Evolutionary conservation across 2,113 vertebrate species (phyloP), one percentile per base, ranked within the genome.

Genomic region (Amia ocellicauda): DNA sequence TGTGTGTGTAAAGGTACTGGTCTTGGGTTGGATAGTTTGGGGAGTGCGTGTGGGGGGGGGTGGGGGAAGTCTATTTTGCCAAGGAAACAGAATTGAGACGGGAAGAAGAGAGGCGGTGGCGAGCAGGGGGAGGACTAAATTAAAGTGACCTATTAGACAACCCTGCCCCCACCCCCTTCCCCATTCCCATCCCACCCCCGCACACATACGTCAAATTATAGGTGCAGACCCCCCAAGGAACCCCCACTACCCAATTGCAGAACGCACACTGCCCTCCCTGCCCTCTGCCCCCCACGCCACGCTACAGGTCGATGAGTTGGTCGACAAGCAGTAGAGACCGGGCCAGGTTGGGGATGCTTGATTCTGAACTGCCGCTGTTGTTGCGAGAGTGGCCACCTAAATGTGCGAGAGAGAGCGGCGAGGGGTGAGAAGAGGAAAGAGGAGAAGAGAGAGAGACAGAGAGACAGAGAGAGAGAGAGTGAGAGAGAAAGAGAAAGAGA

Each of bases 261-360:
- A n/a, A n/a, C n/a, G n/a, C n/a, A 11, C 5, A 36, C 31, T 36
- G 5, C 19, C 26, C 27, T 0, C 29, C 45, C 60, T 16, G 7
- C 66, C 58, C 82, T 75, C 78, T 78, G 74, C 20, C 56, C 77
- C 77, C 73, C 79, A 4, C 68, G 71, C 76, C 90, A 89, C 90
- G 90, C 92, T 98, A 99, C 90, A 99, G 94, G 92, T 99, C 96
- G 93, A 99, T 99, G 88, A 99, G 97, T 92, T 99, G 97, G 91
- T 99, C 97, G 94, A 99, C 96, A 91, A 99, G 93, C 89, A 99
- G 95, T 75, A 98, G 91, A 90, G 97, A 96, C 90, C 95, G 95
- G 88, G 95, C 92, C 94, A 99, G 89, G 93, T 90, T 96, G 91
- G 96, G 94, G 90, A 99, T 93, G 92, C 93, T 96, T 92, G 95